Conservation (phyloP, 2,797 vertebrate genomes). For the Nannoperca australis region DNA sequence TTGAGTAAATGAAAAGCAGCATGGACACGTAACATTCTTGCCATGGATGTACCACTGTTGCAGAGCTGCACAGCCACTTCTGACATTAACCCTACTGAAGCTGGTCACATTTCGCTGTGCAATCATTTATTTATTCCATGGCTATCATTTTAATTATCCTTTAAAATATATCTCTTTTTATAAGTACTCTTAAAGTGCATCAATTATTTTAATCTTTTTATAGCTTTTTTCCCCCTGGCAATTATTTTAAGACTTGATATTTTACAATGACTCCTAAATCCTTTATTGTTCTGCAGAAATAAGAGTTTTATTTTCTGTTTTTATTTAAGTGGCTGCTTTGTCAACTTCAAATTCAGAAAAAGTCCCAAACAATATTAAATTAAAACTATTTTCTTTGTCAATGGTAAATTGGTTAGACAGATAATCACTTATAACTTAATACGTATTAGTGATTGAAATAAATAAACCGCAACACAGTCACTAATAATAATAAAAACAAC, state of each 20-base stretch:
- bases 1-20: constrained; percentile 73
- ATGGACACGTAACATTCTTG: constrained; percentile 33
- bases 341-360: neutral
- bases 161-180: neutral
- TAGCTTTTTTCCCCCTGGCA: too few relatives aligned
- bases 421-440: neutral
- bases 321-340: neutral
- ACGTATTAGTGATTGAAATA: neutral
- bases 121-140: neutral
- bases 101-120: constrained; percentile 2
- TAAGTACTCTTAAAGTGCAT: neutral
- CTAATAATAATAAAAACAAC: neutral
- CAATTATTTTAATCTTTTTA: neutral
- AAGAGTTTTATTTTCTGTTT: neutral
- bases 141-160: neutral
- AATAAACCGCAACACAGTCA: neutral
- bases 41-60: constrained; percentile 20
- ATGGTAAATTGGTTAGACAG: neutral
- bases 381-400: neutral
- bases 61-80: constrained; percentile 23
- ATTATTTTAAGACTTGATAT: neutral
- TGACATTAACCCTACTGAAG: constrained; percentile 27
- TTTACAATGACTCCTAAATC: neutral
- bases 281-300: neutral
- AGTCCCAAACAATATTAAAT: constrained; percentile 5